Evolutionary conservation across 1,140 invertebrate species (phyloP), one percentile per base, ranked within the genome.

Genomic region (Macrobrachium nipponense): DNA sequence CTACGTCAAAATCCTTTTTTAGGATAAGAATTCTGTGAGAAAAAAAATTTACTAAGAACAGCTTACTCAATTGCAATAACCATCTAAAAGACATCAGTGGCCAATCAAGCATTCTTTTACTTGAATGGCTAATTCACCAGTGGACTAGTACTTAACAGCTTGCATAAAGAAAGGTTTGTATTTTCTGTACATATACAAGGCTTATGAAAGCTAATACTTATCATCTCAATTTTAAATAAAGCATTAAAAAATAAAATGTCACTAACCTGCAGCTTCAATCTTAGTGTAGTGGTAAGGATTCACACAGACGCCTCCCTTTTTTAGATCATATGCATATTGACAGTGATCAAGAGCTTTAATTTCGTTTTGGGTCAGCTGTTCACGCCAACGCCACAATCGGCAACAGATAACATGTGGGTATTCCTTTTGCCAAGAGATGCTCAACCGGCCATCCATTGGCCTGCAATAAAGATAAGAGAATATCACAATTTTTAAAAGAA

Each of bases 211-310:
- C 58, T 36, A 75, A 6, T 75, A 59, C 7, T 51, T 66, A 43
- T 17, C 72, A 11, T 77, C 61, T 82, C 6, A 68, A n/a, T n/a
- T 36, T 7, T 83, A 23, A 75, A 15, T 62, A 17, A 51, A 87
- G 44, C 43, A 77, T 0, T 18, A 61, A 23, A 36, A 18, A 2
- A 72, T 59, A 61, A 20, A 15, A n/a, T 20, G 18, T 10, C 6
- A 88, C 80, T 89, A 91, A 95, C 95, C 94, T 91, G 96, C 95
- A 75, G 94, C 94, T 92, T 98, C 97, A 89, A 98, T 95, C 91
- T 96, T 95, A 89, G 95, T 95, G 91, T 99, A 99, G 92, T 99
- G 97, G 91, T 98, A 99, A 88, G 97, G 97, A 92, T 99, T 99
- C 75, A 98, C 95, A 92, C 98, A 99, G 86, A 98, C 96, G 91